These are phyloP conservation scores for Mormyrus hasselquistii DNA, from an alignment of 2,797 vertebrate genomes.

Conservation along the genomic window DNA sequence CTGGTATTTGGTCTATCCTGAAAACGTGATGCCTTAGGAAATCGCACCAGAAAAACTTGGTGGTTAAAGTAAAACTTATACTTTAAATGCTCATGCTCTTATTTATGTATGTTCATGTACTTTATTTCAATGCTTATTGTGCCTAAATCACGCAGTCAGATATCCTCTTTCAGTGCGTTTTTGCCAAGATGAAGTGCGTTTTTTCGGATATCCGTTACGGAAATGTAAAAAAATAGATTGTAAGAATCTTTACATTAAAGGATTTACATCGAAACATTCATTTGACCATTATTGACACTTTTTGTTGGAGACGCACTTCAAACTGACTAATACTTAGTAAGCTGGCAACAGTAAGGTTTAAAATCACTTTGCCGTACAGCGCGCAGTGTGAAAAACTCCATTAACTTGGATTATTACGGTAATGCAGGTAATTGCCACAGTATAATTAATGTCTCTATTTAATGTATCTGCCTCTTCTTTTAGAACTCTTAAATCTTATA, in stretches of 20 bases:
- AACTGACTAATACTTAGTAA: neutral
- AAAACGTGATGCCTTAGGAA: neutral
- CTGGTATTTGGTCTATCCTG: neutral
- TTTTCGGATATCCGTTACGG: neutral
- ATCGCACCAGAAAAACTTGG: neutral
- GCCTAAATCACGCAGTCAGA: neutral
- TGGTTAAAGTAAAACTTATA: neutral
- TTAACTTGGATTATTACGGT: neutral
- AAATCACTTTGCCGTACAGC: neutral
- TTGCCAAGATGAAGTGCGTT: neutral
- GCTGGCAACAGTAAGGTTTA: neutral
- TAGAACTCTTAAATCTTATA: neutral
- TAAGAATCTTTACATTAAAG: neutral
- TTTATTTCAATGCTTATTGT: neutral
- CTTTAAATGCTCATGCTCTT: neutral
- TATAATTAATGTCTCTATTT: neutral
- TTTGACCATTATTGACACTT: neutral
- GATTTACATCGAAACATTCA: neutral
- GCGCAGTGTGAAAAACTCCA: neutral
- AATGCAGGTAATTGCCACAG: neutral
- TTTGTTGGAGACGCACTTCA: neutral
- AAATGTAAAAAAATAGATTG: neutral
- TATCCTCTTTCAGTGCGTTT: neutral
- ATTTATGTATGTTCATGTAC: neutral
- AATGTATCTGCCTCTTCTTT: neutral